Evolutionary conservation across 2,113 vertebrate genomes (phyloP), one percentile per base, ranked within the genome.

Genomic region (Catharus fuscescens): DNA sequence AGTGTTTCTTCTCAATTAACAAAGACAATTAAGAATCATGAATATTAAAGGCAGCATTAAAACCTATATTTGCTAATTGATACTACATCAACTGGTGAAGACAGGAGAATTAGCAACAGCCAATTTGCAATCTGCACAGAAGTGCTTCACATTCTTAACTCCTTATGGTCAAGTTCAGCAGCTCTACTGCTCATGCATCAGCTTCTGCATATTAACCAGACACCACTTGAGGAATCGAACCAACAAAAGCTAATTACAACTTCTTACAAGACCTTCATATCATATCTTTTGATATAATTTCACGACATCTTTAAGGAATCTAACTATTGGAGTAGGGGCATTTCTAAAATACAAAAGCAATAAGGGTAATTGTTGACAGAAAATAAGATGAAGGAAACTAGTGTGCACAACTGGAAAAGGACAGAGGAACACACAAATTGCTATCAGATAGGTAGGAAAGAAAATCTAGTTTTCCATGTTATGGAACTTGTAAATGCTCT

Each of bases 21-120:
- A 97, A 96, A 97, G 89, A 90, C 96, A 96, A 98, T 97, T 97
- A 97, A 91, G 95, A 97, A 96, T 95, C 95, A 97, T 97, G 88
- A 97, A 98, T 97, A 97, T 97, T 97, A 97, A 96, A 97, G 57
- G 66, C 62, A 93, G 82, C 74, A 95, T 92, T 96, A 96, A 97
- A 95, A 91, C 80, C 88, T 96, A 31, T 97, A 97, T 95, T 97
- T 96, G 86, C 61, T 96, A 97, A 97, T 97, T 96, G 91, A 93
- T 86, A 94, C 78, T 94, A 88, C 80, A 95, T 95, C 92, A 97
- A 72, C 80, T 89, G n/a, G 34, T 70, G 78, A 93, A 93, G 94
- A 94, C 88, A 95, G 74, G 50, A 90, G 69, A 95, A 94, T 88
- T 89, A 95, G 76, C 77, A 96, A 64, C 28, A 91, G 74, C 45